Evolutionary conservation across 2,888 invertebrate genomes (phyloP).

Genomic region (Ormia ochracea): DNA sequence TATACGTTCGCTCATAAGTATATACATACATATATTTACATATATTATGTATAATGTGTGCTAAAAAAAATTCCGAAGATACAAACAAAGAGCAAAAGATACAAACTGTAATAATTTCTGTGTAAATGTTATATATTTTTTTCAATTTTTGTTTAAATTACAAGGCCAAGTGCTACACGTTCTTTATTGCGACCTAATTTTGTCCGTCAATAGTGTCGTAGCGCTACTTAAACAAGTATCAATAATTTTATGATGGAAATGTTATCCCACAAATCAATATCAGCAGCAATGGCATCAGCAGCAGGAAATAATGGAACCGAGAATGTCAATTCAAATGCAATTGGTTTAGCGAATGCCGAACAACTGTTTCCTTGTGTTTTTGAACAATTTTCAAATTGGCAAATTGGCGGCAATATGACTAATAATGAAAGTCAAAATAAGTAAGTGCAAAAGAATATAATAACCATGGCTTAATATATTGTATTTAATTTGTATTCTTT

Average conservation of each 20-base stretch:
- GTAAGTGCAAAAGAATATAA: conserved; percentile 65
- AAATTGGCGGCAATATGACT: conserved; percentile 68
- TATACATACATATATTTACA: background rate
- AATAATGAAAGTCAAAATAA: conserved; percentile 61
- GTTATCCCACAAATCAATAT: conserved; percentile 71
- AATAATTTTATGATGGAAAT: conserved; percentile 69
- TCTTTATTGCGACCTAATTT: conserved; percentile 52
- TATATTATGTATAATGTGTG: background rate
- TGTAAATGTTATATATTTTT: conserved; percentile 7
- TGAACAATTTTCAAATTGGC: conserved; percentile 73
- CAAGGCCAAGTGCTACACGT: conserved; percentile 45
- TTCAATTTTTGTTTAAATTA: conserved; percentile 20
- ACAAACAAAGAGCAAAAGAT: background rate
- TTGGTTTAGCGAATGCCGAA: conserved; percentile 63
- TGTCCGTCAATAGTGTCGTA: conserved; percentile 55
- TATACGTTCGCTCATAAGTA: background rate
- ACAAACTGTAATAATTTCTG: conserved; percentile 2
- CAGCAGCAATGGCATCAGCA: conserved; percentile 61
- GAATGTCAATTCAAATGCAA: conserved; percentile 51
- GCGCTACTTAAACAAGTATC: conserved; percentile 43
- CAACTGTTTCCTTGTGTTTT: conserved; percentile 72
- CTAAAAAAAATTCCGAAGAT: background rate
- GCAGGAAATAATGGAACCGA: conserved; percentile 49
- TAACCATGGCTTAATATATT: background rate
- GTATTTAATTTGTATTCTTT: background rate